A percentile compares a stretch with the other conserved stretches of the same genome.
Conservation (phyloP, 2,888 invertebrate genomes). For the Entomobrya proxima region DNA sequence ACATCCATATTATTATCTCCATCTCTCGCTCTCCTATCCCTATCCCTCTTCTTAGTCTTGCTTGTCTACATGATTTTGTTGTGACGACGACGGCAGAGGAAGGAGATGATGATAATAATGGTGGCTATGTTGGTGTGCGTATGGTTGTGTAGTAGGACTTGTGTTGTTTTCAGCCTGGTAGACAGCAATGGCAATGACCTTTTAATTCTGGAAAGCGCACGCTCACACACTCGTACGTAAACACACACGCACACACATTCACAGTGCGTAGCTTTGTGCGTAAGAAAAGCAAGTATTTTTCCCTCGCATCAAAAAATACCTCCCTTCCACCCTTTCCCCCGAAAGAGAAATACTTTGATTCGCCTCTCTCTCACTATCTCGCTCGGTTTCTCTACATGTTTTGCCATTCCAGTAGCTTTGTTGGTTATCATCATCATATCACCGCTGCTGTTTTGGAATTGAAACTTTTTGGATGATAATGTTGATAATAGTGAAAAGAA, state of each 20-base stretch:
- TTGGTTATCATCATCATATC: neutral
- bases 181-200: constrained; percentile 65
- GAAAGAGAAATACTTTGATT: constrained; percentile 18
- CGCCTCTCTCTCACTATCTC: constrained; percentile 2
- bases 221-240: constrained; percentile 34
- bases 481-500: neutral
- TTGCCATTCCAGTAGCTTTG: neutral
- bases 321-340: constrained; percentile 32
- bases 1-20: neutral
- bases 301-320: constrained; percentile 35
- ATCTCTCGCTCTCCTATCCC: neutral
- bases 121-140: neutral
- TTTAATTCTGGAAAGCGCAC: constrained; percentile 61
- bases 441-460: neutral
- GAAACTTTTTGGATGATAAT: constrained; percentile 10
- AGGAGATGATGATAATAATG: neutral
- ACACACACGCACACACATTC: constrained; percentile 22
- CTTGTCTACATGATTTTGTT: neutral
- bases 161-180: constrained; percentile 39
- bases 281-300: constrained; percentile 55
- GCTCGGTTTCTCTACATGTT: neutral
- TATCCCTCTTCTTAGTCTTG: neutral
- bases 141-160: neutral
- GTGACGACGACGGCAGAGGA: constrained; percentile 7
- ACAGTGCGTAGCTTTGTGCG: constrained; percentile 59